Evolutionary conservation across 2,797 vertebrate genomes (phyloP), one percentile per base, ranked within the genome.

Genomic region (Hemitrygon akajei): DNA sequence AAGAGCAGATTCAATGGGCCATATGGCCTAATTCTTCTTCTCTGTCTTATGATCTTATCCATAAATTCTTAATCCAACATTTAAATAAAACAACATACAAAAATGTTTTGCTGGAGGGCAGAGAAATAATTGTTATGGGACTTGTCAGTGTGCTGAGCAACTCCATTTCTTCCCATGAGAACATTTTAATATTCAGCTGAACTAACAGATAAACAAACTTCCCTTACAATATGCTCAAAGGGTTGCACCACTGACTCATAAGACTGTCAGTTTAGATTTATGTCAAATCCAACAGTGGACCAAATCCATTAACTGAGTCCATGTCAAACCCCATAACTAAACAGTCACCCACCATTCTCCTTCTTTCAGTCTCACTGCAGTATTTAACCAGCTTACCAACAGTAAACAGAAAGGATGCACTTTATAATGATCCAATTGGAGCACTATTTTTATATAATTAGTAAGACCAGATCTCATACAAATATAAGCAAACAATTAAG

Each of bases 131-230:
- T 69, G 9, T 14, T 63, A 22, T 14, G n/a, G n/a, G 86, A 69
- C 60, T 89, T 80, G 16, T 40, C 79, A 80, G 16, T 80, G 79
- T 7, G 34, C 84, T 89, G 34, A 22, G 18, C 3, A 22, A 89
- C 20, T 34, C n/a, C 66, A 40, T 69, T 66, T 89, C 60, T 69
- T 89, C 60, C n/a, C 86, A 22, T 9, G 58, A 66, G 12, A 87
- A n/a, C 84, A 20, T 87, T 87, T 89, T 66, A 66, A 66, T 18
- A 66, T 34, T 56, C 60, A 89, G 60, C n/a, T 89, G 86, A 89
- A 63, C 18, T 34, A 66, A 87, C 2, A 37, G 86, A 66, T 16
- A 89, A 89, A 66, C 30, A 89, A 89, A 66, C 30, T 30, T 89
- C n/a, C 2, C 11, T 89, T 66, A 56, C 20, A 63, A 89, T 60